A percentile compares a stretch with the other conserved stretches of the same genome.
These are phyloP conservation scores for Molossus molossus DNA, from an alignment of 2,797 vertebrate species.

Conservation along the genomic window DNA sequence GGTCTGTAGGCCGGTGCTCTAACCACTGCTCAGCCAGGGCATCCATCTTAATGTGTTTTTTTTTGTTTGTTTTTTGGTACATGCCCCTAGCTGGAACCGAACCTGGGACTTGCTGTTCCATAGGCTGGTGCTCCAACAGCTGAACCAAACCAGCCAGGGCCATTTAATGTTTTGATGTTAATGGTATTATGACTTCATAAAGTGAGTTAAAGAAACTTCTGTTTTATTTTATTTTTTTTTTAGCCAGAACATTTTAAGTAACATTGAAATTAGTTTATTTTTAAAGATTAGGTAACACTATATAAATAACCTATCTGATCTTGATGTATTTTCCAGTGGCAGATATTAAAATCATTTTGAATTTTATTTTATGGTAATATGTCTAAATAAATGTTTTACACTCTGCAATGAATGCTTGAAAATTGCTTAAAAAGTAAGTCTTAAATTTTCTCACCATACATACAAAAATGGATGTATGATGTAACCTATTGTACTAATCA, in stretches of 20 bases:
- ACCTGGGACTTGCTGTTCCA: too few relatives aligned
- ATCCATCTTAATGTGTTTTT: neutral
- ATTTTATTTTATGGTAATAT: neutral
- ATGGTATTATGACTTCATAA: neutral
- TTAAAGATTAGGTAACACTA: neutral
- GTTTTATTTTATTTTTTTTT: neutral
- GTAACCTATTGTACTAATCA: too few relatives aligned
- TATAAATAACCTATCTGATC: neutral
- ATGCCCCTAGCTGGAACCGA: too few relatives aligned
- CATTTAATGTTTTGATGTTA: neutral
- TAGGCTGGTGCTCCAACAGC: too few relatives aligned
- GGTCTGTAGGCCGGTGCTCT: too few relatives aligned
- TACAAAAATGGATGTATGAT: too few relatives aligned
- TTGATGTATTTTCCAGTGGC: neutral
- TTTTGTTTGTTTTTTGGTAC: too few relatives aligned
- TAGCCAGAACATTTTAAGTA: too few relatives aligned
- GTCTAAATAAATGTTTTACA: neutral
- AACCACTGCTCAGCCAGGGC: too few relatives aligned
- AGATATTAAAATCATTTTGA: neutral
- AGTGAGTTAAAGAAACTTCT: neutral
- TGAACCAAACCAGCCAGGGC: too few relatives aligned
- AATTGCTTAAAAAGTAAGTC: neutral
- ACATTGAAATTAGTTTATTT: neutral
- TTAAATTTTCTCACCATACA: neutral
- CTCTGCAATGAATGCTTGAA: neutral